These are phyloP conservation scores for Urocitellus parryii DNA, from an alignment of 2,113 vertebrate genomes.

Conservation along the genomic window DNA sequence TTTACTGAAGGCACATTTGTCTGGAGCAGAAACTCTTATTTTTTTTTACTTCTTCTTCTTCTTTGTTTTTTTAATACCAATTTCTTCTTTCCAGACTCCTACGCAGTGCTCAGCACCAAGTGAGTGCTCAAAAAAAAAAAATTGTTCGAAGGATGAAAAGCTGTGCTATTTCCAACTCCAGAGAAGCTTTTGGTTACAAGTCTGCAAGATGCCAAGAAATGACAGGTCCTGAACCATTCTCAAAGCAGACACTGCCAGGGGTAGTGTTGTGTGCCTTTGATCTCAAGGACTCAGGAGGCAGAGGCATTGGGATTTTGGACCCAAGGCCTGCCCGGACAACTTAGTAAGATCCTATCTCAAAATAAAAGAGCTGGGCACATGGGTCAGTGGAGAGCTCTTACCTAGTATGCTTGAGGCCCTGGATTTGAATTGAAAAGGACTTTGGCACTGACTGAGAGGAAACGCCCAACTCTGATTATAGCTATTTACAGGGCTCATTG, in stretches of 20 bases:
- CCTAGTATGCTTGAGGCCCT: background rate
- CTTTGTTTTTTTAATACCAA: background rate
- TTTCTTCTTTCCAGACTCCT: conserved; percentile 10
- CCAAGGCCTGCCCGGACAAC: background rate
- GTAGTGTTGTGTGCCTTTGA: background rate
- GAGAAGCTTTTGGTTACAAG: background rate
- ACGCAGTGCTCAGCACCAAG: background rate
- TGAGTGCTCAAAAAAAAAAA: background rate
- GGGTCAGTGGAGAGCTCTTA: background rate
- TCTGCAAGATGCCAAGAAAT: background rate
- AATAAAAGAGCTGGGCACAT: background rate
- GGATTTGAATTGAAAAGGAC: conserved; percentile 25
- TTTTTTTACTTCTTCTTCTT: background rate
- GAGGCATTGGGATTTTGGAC: background rate
- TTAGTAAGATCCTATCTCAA: background rate
- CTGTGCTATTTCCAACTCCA: background rate
- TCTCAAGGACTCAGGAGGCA: background rate
- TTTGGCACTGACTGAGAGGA: background rate
- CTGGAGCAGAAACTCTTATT: background rate
- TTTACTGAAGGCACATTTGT: background rate
- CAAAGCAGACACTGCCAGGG: background rate
- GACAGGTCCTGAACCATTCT: background rate
- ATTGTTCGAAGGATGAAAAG: background rate
- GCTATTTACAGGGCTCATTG: conserved; percentile 18
- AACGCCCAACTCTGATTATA: background rate